Conservation (phyloP, 1,140 invertebrate genomes). For the Nasonia vitripennis region DNA sequence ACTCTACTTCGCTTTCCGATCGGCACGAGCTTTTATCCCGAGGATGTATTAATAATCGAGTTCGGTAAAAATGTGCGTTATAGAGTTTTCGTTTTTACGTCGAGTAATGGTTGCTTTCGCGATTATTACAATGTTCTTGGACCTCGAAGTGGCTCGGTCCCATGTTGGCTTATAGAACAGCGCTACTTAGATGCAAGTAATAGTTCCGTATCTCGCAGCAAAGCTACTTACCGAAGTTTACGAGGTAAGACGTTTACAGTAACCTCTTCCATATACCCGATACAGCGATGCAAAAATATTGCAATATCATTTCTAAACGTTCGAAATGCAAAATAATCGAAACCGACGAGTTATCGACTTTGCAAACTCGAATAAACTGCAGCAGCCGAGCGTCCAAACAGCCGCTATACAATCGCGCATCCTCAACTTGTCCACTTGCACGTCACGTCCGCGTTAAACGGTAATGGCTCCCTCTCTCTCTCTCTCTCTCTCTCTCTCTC, state of each 20-base stretch:
- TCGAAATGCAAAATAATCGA: no score
- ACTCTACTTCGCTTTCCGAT: conserved; percentile 37
- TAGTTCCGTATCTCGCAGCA: not conserved
- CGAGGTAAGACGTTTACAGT: not conserved
- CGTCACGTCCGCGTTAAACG: conserved; percentile 18
- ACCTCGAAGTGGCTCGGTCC: not conserved
- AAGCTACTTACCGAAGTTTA: not conserved
- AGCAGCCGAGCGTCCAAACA: not conserved
- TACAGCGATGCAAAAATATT: no score
- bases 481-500: not conserved
- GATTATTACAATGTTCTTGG: not conserved
- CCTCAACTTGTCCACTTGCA: not conserved
- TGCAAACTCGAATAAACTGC: conserved; percentile 17
- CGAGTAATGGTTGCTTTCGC: not conserved
- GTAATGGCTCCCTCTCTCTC: conserved; percentile 23
- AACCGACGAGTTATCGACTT: not conserved
- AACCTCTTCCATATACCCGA: not conserved
- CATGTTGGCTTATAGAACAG: no score
- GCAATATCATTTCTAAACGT: no score
- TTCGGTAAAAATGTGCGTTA: not conserved
- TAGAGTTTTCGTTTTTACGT: not conserved
- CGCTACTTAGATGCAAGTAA: not conserved
- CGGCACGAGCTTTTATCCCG: not conserved
- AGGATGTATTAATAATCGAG: not conserved
- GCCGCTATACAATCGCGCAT: not conserved